These are phyloP conservation scores for Gambusia holbrooki DNA, from an alignment of 2,113 vertebrate species.

Conservation along the genomic window DNA sequence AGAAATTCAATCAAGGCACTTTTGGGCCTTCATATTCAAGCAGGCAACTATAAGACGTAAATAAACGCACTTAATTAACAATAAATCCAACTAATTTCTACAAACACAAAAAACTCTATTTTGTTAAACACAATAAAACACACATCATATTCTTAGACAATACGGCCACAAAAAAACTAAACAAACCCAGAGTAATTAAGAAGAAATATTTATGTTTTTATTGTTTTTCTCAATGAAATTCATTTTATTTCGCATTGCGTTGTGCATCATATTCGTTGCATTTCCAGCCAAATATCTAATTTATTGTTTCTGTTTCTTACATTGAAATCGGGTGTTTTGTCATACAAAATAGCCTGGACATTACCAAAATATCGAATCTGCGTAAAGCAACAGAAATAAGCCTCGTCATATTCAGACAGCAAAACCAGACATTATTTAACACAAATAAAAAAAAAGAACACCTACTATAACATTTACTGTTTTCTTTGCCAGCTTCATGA, in stretches of 20 bases:
- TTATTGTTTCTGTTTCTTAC: not conserved
- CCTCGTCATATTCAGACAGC: not conserved
- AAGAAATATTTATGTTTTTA: not conserved
- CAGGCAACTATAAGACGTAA: too few species aligned
- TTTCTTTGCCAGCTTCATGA: not conserved
- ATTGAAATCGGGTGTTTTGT: not conserved
- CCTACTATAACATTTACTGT: not conserved
- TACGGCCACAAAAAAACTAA: too few species aligned
- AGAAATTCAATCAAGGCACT: too few species aligned
- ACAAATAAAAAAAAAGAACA: not conserved
- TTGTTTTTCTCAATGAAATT: not conserved
- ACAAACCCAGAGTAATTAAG: too few species aligned
- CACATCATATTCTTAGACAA: too few species aligned
- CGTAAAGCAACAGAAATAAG: not conserved
- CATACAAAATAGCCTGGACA: not conserved
- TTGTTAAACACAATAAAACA: too few species aligned
- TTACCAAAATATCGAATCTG: not conserved
- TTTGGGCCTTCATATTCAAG: too few species aligned
- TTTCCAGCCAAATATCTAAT: not conserved
- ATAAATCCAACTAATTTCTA: too few species aligned
- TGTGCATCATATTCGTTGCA: not conserved
- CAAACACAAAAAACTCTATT: too few species aligned
- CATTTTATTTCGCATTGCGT: not conserved
- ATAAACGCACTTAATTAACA: too few species aligned
- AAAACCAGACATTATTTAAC: not conserved